Conservation (phyloP, 2,888 invertebrate genomes). For the Pherbina coryleti region DNA sequence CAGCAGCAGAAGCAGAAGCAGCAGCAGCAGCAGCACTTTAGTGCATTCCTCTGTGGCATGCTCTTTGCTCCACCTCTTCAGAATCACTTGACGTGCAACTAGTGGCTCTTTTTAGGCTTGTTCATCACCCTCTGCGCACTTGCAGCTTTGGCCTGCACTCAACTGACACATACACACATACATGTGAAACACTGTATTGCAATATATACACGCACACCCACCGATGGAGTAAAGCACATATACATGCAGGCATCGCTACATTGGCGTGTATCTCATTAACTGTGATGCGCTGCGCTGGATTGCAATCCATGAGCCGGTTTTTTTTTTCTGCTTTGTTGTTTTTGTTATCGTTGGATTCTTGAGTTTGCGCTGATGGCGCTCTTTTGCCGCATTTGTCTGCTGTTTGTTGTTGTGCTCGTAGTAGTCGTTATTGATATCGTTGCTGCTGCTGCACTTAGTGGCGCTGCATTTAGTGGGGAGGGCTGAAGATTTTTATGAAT, state of each 20-base stretch:
- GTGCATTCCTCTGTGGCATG: too few species aligned
- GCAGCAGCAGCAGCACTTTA: not conserved
- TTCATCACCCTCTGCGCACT: not conserved
- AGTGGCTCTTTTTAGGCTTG: not conserved
- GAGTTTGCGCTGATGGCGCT: constrained; percentile 36
- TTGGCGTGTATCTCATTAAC: not conserved
- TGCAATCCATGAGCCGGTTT: not conserved
- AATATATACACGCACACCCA: not conserved
- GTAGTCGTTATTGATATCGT: constrained; percentile 1
- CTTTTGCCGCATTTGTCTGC: not conserved
- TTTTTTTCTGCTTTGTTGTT: not conserved
- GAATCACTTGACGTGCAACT: constrained; percentile 25
- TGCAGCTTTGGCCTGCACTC: not conserved
- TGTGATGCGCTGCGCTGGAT: constrained; percentile 3
- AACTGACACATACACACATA: not conserved
- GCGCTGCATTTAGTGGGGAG: constrained; percentile 11
- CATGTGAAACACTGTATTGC: too few species aligned
- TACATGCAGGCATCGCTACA: not conserved
- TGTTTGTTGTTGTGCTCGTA: constrained; percentile 7
- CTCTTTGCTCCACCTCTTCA: not conserved
- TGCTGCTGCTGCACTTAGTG: not conserved
- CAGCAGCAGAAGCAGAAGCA: too few species aligned
- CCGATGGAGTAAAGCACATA: not conserved
- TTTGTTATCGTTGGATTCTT: not conserved
- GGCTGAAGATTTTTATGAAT: constrained; percentile 22